These are phyloP conservation scores for Mastigias papua DNA, from an alignment of 30 jellyfish, hydroid and myxozoan species.

Conservation along the genomic window DNA sequence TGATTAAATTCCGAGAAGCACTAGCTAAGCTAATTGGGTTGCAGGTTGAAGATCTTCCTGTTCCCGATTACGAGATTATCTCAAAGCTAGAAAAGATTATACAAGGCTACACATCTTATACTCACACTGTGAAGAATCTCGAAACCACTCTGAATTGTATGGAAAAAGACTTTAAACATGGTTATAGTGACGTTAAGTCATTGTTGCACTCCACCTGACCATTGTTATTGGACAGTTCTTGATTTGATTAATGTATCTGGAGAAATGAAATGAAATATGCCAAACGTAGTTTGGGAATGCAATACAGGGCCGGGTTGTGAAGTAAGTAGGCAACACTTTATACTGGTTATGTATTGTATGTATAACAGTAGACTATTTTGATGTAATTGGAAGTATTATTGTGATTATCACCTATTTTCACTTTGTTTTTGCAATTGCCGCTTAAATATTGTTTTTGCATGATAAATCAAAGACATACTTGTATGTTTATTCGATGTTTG, in stretches of 20 bases:
- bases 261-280: no score
- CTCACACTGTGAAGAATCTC: constrained; percentile 58
- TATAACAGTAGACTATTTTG: no score
- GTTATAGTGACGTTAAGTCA: constrained; percentile 48
- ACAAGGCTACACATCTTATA: constrained; percentile 35
- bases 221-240: neutral
- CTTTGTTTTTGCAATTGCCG: no score
- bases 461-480: no score
- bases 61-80: constrained; percentile 83
- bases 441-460: neutral
- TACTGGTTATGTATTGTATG: no score
- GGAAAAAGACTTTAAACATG: constrained; percentile 70
- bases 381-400: no score
- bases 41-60: constrained; percentile 67
- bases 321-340: no score
- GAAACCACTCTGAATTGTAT: constrained; percentile 38
- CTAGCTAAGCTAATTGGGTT: constrained; percentile 78
- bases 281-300: no score
- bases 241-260: no score
- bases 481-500: no score
- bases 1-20: constrained; percentile 71
- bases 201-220: constrained; percentile 27
- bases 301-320: no score
- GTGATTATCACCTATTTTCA: no score
- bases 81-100: constrained; percentile 71